Evolutionary conservation across 2,113 vertebrate genomes (phyloP), one percentile per base, ranked within the genome.

Genomic region (Myrmecobius fasciatus): DNA sequence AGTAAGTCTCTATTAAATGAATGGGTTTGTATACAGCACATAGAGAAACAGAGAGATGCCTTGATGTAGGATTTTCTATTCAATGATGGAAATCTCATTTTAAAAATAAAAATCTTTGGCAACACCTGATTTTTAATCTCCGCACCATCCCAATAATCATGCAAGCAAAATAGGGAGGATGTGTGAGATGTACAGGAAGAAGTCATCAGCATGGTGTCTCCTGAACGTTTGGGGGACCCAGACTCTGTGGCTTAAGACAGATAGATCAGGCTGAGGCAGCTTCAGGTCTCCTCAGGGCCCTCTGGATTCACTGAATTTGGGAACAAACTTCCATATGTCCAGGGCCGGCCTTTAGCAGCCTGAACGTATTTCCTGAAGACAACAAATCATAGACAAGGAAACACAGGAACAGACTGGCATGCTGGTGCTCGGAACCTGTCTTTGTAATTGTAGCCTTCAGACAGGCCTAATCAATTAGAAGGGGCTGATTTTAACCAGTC

Each of bases 401-500:
- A 98, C 49, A 89, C 94, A 98, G 97, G 89, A 96, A 97, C 98
- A 92, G 96, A 91, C 95, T 96, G 93, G 96, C 97, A 97, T 97
- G 95, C 92, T 89, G 95, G 96, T 95, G 94, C 95, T 97, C 98
- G 96, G 96, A 97, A 98, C 97, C 96, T 91, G 95, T 98, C 97
- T 98, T 98, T 98, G 97, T 98, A 98, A 98, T 97, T 97, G 89
- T 97, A 98, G 96, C 95, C 96, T 95, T 98, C 95, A 95, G 97
- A 97, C 98, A 98, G 98, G 95, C 97, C 97, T 97, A 98, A 98
- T 98, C 98, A 98, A 98, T 98, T 98, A 98, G 96, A 97, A 98
- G 96, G 97, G 95, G 97, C 97, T 98, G 97, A 98, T 98, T 98
- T 98, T 98, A 98, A 98, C 97, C 98, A 98, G 98, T 98, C 98